Evolutionary conservation across 2,113 vertebrate species (phyloP).

Genomic region (Carollia perspicillata): DNA sequence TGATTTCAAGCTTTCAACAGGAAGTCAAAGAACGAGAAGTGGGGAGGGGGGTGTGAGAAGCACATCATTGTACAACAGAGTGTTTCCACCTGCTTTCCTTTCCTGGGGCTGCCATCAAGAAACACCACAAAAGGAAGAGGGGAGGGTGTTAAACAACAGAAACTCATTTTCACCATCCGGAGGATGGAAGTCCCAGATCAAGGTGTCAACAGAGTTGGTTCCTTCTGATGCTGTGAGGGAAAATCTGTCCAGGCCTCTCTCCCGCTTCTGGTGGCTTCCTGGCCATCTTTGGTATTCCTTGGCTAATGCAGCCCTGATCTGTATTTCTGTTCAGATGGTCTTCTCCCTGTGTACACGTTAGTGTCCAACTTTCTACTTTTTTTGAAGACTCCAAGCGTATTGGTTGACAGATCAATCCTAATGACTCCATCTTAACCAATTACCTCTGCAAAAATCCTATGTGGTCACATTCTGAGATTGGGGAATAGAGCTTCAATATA

Average conservation of each 20-base stretch:
- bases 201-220: not conserved
- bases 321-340: not conserved
- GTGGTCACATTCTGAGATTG: not conserved
- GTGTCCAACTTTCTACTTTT: not conserved
- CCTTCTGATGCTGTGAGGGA: not conserved
- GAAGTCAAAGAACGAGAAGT: not conserved
- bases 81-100: not conserved
- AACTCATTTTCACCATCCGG: not conserved
- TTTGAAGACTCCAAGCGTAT: not conserved
- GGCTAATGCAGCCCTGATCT: not conserved
- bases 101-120: not conserved
- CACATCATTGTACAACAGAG: fast-evolving
- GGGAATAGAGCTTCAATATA: not conserved
- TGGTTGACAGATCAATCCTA: not conserved
- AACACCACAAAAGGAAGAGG: not conserved
- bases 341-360: not conserved
- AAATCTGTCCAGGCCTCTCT: too few species aligned
- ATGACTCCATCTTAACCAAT: not conserved
- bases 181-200: not conserved
- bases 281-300: not conserved
- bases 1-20: not conserved
- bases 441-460: not conserved
- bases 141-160: not conserved
- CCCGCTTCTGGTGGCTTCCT: too few species aligned
- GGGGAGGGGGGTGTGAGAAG: fast-evolving